Conservation (phyloP, 2,113 vertebrate species). For the Scartelaos histophorus region DNA sequence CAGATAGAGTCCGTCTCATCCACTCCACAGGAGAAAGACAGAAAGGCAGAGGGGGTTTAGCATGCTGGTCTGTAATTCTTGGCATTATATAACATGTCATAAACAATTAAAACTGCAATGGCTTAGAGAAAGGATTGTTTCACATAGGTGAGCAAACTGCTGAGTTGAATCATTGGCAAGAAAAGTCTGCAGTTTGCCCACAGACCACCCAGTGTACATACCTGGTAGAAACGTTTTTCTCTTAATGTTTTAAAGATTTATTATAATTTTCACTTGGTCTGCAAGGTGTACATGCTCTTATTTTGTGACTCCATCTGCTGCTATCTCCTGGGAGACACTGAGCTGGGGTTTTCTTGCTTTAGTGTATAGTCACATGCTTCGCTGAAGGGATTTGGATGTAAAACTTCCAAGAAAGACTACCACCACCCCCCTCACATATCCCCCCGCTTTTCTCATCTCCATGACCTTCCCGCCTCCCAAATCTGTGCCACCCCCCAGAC, state of each 20-base stretch:
- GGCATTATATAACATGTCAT: slow-evolving; percentile 77
- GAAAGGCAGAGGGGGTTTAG: slow-evolving; percentile 70
- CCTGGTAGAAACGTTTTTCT: neutral
- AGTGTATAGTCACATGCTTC: slow-evolving; percentile 55
- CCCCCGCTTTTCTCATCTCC: slow-evolving; percentile 43
- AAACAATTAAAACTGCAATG: slow-evolving; percentile 72
- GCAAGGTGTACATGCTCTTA: neutral
- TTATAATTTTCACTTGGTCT: neutral
- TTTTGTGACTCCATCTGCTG: slow-evolving; percentile 53
- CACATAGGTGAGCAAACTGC: slow-evolving; percentile 67
- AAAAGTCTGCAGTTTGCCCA: slow-evolving; percentile 18
- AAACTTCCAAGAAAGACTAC: slow-evolving; percentile 50
- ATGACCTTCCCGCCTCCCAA: slow-evolving; percentile 56
- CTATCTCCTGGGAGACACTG: slow-evolving; percentile 38
- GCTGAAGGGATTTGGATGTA: slow-evolving; percentile 59
- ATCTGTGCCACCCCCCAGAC: slow-evolving; percentile 66
- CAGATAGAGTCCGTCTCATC: slow-evolving; percentile 77
- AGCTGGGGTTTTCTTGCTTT: slow-evolving; percentile 42
- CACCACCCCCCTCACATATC: slow-evolving; percentile 6
- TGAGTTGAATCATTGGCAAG: slow-evolving; percentile 43
- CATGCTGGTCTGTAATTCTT: slow-evolving; percentile 77
- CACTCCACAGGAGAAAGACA: slow-evolving; percentile 72
- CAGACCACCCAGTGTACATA: slow-evolving; percentile 53
- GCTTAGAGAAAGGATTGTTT: slow-evolving; percentile 77
- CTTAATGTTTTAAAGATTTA: neutral